Evolutionary conservation across 2,888 invertebrate genomes (phyloP).

Genomic region (Dynastes maya): DNA sequence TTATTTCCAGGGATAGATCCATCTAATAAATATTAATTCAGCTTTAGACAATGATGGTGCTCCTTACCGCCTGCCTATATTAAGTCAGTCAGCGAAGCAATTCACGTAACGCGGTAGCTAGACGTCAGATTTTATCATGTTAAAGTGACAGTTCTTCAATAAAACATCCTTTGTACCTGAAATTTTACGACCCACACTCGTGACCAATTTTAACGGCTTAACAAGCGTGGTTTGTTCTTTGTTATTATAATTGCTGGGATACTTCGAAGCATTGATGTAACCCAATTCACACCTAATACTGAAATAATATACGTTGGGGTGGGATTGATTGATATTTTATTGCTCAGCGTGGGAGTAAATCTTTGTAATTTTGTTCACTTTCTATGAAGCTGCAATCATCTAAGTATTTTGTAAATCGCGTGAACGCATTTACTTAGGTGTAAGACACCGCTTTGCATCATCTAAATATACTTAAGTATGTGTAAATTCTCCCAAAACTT

Average conservation of each 20-base stretch:
- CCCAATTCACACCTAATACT: slow-evolving; percentile 30
- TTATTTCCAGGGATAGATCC: slow-evolving; percentile 41
- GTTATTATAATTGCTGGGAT: slow-evolving; percentile 49
- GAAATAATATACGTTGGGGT: not conserved
- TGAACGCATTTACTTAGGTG: too few species aligned
- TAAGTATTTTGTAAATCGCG: too few species aligned
- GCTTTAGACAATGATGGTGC: slow-evolving; percentile 31
- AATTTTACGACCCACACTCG: slow-evolving; percentile 62
- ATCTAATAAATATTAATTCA: slow-evolving; percentile 45
- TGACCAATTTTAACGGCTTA: slow-evolving; percentile 64
- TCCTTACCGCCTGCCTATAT: slow-evolving; percentile 7
- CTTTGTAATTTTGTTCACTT: not conserved
- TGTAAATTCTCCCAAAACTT: too few species aligned
- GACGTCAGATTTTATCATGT: slow-evolving; percentile 60
- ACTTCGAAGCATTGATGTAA: slow-evolving; percentile 4
- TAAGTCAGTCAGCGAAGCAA: slow-evolving; percentile 39
- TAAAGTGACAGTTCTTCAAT: slow-evolving; percentile 61
- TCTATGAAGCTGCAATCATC: too few species aligned
- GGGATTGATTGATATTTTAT: not conserved
- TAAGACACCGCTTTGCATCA: too few species aligned
- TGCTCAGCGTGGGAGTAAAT: not conserved
- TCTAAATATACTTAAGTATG: too few species aligned
- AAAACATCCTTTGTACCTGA: slow-evolving; percentile 62
- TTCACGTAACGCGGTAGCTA: slow-evolving; percentile 56
- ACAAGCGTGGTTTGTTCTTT: slow-evolving; percentile 59